These are phyloP conservation scores for Oreochromis aureus DNA, from an alignment of 2,113 vertebrate species.

Conservation along the genomic window DNA sequence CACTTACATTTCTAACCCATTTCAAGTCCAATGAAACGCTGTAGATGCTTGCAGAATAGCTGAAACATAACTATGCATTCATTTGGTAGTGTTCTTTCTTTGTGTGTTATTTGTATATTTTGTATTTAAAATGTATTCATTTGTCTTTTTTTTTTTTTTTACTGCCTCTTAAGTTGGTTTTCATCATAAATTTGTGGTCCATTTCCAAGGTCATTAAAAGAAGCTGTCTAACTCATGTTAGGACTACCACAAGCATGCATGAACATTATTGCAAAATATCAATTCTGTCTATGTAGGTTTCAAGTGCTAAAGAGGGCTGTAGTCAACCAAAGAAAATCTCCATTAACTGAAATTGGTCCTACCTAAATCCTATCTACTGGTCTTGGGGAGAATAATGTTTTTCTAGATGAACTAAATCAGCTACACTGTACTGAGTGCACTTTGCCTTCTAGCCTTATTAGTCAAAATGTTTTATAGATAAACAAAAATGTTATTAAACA, in stretches of 20 bases:
- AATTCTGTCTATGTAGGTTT: neutral
- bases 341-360: neutral
- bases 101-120: neutral
- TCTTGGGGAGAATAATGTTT: neutral
- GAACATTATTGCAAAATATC: neutral
- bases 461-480: neutral
- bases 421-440: neutral
- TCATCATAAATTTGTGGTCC: slow-evolving; percentile 24
- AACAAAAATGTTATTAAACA: neutral
- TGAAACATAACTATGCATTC: neutral
- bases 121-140: neutral
- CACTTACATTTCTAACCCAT: slow-evolving; percentile 26
- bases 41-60: slow-evolving; percentile 48
- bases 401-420: neutral
- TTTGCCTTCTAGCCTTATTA: neutral
- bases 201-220: slow-evolving; percentile 26
- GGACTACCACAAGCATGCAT: slow-evolving; percentile 20
- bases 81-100: neutral
- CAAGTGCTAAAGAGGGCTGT: neutral
- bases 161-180: neutral
- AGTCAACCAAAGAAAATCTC: neutral
- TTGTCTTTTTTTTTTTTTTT: neutral
- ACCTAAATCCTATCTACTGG: fast-evolving
- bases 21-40: neutral
- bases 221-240: neutral